Conservation (phyloP, 1,140 invertebrate species). For the Heliconius himera region DNA sequence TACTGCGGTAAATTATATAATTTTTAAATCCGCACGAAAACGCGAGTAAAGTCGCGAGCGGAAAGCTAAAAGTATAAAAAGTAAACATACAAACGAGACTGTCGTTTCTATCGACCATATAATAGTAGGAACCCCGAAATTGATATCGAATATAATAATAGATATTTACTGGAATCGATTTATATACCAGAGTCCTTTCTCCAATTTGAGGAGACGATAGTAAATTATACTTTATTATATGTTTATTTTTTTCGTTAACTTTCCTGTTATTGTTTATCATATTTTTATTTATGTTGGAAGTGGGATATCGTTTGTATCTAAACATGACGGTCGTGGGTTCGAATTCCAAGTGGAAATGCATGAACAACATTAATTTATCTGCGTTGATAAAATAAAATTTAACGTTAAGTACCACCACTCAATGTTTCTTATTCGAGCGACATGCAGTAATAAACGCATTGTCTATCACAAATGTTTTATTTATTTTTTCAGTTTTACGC, state of each 20-base stretch:
- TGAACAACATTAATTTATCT: neutral
- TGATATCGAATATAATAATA: conserved; percentile 9
- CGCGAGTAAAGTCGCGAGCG: too few species aligned
- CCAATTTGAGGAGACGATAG: neutral
- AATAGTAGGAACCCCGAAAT: neutral
- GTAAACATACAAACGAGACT: neutral
- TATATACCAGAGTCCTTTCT: neutral
- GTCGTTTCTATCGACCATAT: neutral
- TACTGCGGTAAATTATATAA: too few species aligned
- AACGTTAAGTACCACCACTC: neutral
- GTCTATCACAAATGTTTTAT: too few species aligned
- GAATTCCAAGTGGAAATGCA: too few species aligned
- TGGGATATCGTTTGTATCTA: too few species aligned
- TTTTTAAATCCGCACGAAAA: too few species aligned
- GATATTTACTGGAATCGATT: conserved; percentile 1
- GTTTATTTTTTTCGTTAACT: neutral
- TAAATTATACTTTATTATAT: conserved; percentile 1
- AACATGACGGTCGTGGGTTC: neutral
- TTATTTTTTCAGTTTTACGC: too few species aligned
- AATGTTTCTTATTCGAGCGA: too few species aligned
- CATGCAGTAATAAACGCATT: too few species aligned
- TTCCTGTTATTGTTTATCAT: conserved; percentile 8
- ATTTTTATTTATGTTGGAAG: neutral
- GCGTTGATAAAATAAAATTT: too few species aligned
- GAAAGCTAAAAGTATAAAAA: neutral